These are phyloP conservation scores for Lasioglossum vierecki DNA, from an alignment of 2,888 invertebrate species.

Conservation along the genomic window DNA sequence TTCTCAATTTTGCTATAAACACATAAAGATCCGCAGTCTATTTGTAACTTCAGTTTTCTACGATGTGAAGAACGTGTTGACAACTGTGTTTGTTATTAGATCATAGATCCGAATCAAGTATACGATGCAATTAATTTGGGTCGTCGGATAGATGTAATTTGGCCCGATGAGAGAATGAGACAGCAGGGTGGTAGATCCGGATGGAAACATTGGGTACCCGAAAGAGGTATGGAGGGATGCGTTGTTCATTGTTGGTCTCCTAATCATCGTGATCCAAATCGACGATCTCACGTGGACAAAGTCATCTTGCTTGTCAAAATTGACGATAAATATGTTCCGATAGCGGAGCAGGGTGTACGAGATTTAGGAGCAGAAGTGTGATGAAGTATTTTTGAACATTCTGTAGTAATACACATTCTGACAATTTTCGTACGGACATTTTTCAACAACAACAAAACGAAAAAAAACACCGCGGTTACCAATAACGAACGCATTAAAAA, in stretches of 20 bases:
- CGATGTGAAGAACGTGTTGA: neutral
- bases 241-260: conserved; percentile 98
- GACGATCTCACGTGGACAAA: conserved; percentile 96
- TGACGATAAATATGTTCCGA: conserved; percentile 96
- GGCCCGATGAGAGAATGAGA: conserved; percentile 96
- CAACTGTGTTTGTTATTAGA: conserved; percentile 78
- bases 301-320: conserved; percentile 96
- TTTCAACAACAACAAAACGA: conserved; percentile 8
- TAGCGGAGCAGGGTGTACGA: conserved; percentile 94
- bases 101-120: conserved; percentile 89
- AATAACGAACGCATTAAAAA: conserved; percentile 45
- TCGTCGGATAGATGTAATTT: conserved; percentile 95
- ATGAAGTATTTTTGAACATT: conserved; percentile 52
- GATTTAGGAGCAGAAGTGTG: conserved; percentile 89
- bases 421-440: conserved; percentile 44
- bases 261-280: conserved; percentile 93
- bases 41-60: neutral
- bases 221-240: conserved; percentile 96
- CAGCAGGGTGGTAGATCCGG: conserved; percentile 93
- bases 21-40: no score
- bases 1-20: no score
- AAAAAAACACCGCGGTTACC: conserved; percentile 13
- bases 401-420: conserved; percentile 28
- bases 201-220: conserved; percentile 96
- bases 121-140: conserved; percentile 97